Conservation (phyloP, 2,888 invertebrate genomes). For the Drosophila atripex region DNA sequence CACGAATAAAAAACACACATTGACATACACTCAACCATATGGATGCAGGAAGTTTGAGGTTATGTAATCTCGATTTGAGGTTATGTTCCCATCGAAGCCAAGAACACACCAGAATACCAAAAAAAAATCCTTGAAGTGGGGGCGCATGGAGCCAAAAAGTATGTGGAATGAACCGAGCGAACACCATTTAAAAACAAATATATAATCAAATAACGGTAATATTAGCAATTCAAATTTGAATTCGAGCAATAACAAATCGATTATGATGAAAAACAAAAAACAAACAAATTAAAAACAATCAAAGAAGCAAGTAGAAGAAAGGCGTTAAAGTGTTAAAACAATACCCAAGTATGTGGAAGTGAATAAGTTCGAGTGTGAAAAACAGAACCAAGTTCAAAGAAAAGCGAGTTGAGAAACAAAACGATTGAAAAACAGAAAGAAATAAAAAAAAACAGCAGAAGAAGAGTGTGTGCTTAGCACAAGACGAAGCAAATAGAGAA, state of each 20-base stretch:
- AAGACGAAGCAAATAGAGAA: conserved; percentile 6
- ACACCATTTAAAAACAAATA: conserved; percentile 19
- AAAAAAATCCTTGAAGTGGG: conserved; percentile 81
- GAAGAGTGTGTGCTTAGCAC: conserved; percentile 30
- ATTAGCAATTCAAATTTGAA: conserved; percentile 29
- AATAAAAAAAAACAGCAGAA: conserved; percentile 6
- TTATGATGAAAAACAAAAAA: conserved; percentile 5
- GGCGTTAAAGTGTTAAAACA: conserved; percentile 14
- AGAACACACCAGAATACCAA: conserved; percentile 26
- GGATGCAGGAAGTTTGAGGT: conserved; percentile 16
- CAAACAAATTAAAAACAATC: conserved; percentile 5
- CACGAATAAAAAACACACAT: conserved; percentile 6
- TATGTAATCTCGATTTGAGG: conserved; percentile 18
- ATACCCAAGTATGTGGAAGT: conserved; percentile 24
- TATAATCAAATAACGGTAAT: conserved; percentile 8
- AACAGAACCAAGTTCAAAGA: conserved; percentile 29
- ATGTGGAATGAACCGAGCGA: conserved; percentile 32
- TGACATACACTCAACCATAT: conserved; percentile 11
- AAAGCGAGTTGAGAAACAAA: conserved; percentile 20
- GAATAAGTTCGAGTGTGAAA: conserved; percentile 24
- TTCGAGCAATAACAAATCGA: conserved; percentile 12
- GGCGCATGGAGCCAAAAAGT: conserved; percentile 73
- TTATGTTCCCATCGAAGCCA: conserved; percentile 18
- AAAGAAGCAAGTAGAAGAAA: conserved; percentile 13
- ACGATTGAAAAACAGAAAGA: conserved; percentile 2